These are phyloP conservation scores for Zaprionus lachaisei DNA, from an alignment of 1,140 invertebrate genomes.

Conservation along the genomic window DNA sequence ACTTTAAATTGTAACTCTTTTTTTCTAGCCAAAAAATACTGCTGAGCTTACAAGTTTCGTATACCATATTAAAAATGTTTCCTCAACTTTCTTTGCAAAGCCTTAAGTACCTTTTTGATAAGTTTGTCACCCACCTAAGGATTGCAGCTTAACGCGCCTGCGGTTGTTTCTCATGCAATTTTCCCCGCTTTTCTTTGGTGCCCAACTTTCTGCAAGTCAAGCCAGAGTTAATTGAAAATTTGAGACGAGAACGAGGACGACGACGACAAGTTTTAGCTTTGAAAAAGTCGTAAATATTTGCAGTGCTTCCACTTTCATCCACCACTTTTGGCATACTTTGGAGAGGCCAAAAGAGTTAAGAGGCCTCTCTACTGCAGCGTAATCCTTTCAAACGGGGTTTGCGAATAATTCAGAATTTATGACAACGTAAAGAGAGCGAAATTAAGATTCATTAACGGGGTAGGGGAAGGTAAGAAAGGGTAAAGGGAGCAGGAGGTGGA, in stretches of 20 bases:
- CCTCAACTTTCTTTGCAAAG: background rate
- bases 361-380: background rate
- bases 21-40: background rate
- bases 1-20: background rate
- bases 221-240: slow-evolving; percentile 35
- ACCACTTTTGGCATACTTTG: background rate
- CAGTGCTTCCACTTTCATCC: slow-evolving; percentile 5
- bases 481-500: background rate
- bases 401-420: slow-evolving; percentile 50
- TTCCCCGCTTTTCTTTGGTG: background rate
- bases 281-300: slow-evolving; percentile 47
- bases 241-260: background rate
- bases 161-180: slow-evolving; percentile 10
- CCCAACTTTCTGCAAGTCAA: background rate
- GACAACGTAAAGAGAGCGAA: slow-evolving; percentile 26
- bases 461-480: background rate
- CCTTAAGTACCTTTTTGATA: slow-evolving; percentile 2
- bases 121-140: background rate
- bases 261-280: slow-evolving; percentile 30
- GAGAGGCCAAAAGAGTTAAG: background rate
- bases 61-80: slow-evolving; percentile 9
- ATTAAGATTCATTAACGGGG: slow-evolving; percentile 51
- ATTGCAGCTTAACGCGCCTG: slow-evolving; percentile 20
- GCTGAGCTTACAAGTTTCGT: background rate
- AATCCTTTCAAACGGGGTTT: slow-evolving; percentile 20